A percentile compares a stretch with the other conserved stretches of the same genome.
phyloP scores from a whole-genome alignment of 2,113 vertebrate species.

The Lipophrys pholis region DNA sequence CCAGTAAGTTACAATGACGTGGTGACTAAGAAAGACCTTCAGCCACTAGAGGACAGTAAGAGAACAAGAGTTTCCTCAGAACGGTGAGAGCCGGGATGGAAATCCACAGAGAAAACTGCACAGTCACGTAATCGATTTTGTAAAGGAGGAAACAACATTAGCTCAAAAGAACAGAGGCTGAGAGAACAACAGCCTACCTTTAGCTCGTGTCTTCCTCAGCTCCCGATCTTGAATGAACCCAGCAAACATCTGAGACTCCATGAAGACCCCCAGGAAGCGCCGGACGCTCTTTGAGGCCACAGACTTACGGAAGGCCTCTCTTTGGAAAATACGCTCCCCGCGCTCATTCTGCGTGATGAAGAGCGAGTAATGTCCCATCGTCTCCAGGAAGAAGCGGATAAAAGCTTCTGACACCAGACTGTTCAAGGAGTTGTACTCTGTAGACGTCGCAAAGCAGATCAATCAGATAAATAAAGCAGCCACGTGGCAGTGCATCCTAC shows the following conservation, averaged over 20 bases:
- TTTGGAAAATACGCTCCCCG: conserved; percentile 93
- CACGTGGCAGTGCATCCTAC: not conserved
- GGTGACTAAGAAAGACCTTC: conserved; percentile 14
- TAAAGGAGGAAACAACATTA: not conserved
- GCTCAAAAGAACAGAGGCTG: not conserved
- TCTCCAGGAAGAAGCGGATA: conserved; percentile 99
- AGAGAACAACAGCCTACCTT: conserved; percentile 84
- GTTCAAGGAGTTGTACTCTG: conserved; percentile 96
- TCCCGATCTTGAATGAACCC: conserved; percentile 99
- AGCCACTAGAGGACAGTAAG: conserved; percentile 73
- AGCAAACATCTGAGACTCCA: conserved; percentile 99
- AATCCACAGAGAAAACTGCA: conserved; percentile 1
- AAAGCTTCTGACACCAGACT: conserved; percentile 98
- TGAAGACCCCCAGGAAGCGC: conserved; percentile 98
- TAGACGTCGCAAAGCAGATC: conserved; percentile 41
- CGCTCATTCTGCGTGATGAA: conserved; percentile 95
- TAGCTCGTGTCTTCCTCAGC: conserved; percentile 93
- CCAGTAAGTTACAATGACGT: conserved; percentile 6
- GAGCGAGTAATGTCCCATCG: conserved; percentile 96
- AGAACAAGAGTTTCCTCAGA: conserved; percentile 22
- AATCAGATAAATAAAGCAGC: not conserved
- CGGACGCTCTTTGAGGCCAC: conserved; percentile 98
- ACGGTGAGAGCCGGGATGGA: not conserved
- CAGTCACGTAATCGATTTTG: not conserved
- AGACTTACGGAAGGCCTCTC: conserved; percentile 97